Conservation (phyloP, 2,888 invertebrate genomes). For the Xestobium rufovillosum region DNA sequence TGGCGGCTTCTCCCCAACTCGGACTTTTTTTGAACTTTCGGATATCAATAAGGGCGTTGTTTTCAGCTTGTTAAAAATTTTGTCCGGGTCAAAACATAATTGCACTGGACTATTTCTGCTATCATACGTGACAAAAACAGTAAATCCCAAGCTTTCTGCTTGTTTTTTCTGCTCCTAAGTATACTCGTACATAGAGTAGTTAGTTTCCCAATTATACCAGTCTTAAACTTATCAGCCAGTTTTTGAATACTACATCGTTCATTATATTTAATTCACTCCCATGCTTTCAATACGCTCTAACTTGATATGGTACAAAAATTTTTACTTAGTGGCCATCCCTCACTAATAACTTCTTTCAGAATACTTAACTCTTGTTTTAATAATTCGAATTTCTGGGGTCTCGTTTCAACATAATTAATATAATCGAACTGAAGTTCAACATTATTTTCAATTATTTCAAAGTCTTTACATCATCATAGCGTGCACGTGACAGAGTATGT, state of each 20-base stretch:
- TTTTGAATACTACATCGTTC: constrained; percentile 17
- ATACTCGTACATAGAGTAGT: constrained; percentile 27
- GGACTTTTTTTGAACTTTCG: no score
- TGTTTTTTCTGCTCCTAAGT: constrained; percentile 26
- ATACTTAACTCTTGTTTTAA: not conserved
- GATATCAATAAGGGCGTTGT: no score
- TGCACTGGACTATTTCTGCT: constrained; percentile 23
- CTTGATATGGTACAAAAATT: not conserved
- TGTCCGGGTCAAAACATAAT: no score
- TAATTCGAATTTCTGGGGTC: not conserved
- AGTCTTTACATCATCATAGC: constrained; percentile 4
- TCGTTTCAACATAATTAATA: not conserved
- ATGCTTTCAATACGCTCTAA: constrained; percentile 14
- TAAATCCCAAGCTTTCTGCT: constrained; percentile 21
- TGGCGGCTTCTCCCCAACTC: no score
- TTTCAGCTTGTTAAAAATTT: no score
- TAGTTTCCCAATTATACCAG: constrained; percentile 22
- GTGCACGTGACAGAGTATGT: constrained; percentile 19
- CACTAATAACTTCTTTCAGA: not conserved
- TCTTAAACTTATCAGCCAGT: constrained; percentile 16
- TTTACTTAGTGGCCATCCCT: constrained; percentile 4
- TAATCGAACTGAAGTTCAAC: not conserved
- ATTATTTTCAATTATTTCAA: constrained; percentile 2
- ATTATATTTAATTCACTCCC: constrained; percentile 15
- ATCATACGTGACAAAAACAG: constrained; percentile 26